Percentiles rank a stretch among this genome's conserved stretches.
Evolutionary conservation across 92 coral and sea anemone genomes (phyloP).

Genomic region (Bergia puertoricense): DNA sequence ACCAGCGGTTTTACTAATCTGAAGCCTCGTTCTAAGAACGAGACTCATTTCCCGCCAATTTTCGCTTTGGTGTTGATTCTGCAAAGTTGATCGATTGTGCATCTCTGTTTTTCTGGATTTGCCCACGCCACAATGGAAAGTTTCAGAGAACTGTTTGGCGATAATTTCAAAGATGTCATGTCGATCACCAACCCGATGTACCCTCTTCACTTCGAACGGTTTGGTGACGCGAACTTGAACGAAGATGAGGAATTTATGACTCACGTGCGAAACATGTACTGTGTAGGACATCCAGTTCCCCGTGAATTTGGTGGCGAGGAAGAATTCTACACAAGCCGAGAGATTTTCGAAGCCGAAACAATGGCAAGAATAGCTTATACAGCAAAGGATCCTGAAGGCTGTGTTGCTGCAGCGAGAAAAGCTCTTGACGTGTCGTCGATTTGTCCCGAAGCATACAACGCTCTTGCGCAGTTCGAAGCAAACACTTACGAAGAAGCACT

Average conservation of each 20-base stretch:
- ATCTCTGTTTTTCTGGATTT: background rate
- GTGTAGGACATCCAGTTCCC: conserved; percentile 53
- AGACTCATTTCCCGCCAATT: conserved; percentile 52
- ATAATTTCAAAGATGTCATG: conserved; percentile 57
- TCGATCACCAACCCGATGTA: conserved; percentile 67
- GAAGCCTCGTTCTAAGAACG: conserved; percentile 33
- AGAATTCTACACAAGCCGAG: conserved; percentile 42
- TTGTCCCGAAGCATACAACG: conserved; percentile 80
- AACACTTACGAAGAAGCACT: conserved; percentile 64
- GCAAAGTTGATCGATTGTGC: background rate
- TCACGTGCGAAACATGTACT: conserved; percentile 34
- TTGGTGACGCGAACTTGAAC: conserved; percentile 57
- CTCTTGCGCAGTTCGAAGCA: conserved; percentile 61
- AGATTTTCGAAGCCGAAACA: conserved; percentile 52
- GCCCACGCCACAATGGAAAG: conserved; percentile 41
- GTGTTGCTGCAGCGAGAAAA: conserved; percentile 55
- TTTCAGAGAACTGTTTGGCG: conserved; percentile 52
- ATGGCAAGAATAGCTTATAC: too few species aligned
- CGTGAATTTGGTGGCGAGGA: conserved; percentile 51
- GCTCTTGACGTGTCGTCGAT: conserved; percentile 60
- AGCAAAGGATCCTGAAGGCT: too few species aligned
- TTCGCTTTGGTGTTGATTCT: background rate
- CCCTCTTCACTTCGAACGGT: conserved; percentile 74
- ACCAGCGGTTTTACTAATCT: background rate
- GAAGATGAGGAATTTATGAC: conserved; percentile 62